phyloP scores from a whole-genome alignment of 2,797 vertebrate genomes.

The Hydrocynus forskahlii region DNA sequence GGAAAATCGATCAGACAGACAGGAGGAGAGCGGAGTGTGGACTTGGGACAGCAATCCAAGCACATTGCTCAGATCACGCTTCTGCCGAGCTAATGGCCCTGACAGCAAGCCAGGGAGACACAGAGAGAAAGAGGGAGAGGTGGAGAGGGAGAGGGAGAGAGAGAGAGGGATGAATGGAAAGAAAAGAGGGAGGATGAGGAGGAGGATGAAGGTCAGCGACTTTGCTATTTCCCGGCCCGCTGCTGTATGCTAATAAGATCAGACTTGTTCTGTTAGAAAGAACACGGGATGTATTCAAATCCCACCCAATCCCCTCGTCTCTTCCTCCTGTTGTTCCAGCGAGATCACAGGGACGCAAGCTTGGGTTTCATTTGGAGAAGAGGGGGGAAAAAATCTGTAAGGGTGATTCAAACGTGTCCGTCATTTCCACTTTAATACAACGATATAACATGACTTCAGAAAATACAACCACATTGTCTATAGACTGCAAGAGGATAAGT shows the following conservation, averaged over 20 bases:
- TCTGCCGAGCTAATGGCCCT: slow-evolving; percentile 85
- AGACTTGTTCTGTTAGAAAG: slow-evolving; percentile 62
- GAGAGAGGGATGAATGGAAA: background rate
- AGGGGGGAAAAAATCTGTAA: background rate
- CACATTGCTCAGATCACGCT: slow-evolving; percentile 97
- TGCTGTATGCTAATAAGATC: slow-evolving; percentile 76
- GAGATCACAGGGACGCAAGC: slow-evolving; percentile 20
- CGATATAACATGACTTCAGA: too few species aligned
- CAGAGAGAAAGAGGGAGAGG: background rate
- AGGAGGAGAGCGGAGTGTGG: slow-evolving; percentile 90
- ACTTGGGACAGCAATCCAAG: slow-evolving; percentile 98
- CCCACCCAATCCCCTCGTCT: slow-evolving; percentile 42
- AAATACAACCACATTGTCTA: too few species aligned
- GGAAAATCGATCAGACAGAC: slow-evolving; percentile 99
- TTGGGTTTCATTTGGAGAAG: background rate
- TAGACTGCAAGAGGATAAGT: too few species aligned
- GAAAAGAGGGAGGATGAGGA: slow-evolving; percentile 17
- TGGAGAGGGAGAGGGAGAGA: background rate
- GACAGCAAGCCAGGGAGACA: slow-evolving; percentile 85
- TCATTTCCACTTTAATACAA: background rate
- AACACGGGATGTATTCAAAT: slow-evolving; percentile 69
- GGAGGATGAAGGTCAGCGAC: slow-evolving; percentile 75
- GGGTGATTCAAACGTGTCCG: background rate
- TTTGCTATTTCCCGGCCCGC: slow-evolving; percentile 58
- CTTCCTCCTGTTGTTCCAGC: slow-evolving; percentile 23